Evolutionary conservation across 2,797 vertebrate species (phyloP).

Genomic region (Falco cherrug): DNA sequence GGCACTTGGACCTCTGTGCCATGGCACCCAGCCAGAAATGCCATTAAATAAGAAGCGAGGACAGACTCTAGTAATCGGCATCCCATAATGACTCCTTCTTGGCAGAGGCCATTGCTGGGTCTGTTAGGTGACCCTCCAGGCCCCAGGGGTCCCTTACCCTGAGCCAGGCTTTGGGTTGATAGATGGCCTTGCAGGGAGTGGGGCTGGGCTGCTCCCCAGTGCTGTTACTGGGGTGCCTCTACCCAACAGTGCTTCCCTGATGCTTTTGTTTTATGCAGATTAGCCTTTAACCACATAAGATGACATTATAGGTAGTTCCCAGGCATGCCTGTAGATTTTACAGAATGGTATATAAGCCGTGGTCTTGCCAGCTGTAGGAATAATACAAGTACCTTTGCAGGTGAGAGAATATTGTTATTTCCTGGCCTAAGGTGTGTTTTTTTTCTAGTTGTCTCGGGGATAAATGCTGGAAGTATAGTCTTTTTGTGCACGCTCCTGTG

Average conservation of each 20-base stretch:
- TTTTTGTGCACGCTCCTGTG: background rate
- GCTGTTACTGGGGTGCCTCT: background rate
- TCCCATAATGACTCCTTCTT: background rate
- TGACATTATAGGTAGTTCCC: background rate
- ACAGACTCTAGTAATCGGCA: fast-evolving
- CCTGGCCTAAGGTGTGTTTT: background rate
- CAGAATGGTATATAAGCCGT: background rate
- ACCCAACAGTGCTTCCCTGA: fast-evolving
- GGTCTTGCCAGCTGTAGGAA: background rate
- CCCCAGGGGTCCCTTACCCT: background rate
- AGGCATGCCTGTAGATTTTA: background rate
- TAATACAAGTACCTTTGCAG: background rate
- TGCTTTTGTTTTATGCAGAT: background rate
- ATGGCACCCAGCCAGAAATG: fast-evolving
- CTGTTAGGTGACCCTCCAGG: background rate
- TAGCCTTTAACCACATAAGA: background rate
- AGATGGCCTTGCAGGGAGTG: fast-evolving
- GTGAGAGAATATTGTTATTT: background rate
- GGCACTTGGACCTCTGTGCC: background rate
- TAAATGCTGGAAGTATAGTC: background rate
- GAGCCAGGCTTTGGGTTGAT: background rate
- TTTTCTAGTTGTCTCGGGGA: background rate
- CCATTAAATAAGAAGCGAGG: background rate
- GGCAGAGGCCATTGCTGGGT: fast-evolving
- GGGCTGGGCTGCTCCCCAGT: background rate